These are phyloP conservation scores for Eumaeus atala DNA, from an alignment of 1,140 invertebrate species.

Conservation along the genomic window DNA sequence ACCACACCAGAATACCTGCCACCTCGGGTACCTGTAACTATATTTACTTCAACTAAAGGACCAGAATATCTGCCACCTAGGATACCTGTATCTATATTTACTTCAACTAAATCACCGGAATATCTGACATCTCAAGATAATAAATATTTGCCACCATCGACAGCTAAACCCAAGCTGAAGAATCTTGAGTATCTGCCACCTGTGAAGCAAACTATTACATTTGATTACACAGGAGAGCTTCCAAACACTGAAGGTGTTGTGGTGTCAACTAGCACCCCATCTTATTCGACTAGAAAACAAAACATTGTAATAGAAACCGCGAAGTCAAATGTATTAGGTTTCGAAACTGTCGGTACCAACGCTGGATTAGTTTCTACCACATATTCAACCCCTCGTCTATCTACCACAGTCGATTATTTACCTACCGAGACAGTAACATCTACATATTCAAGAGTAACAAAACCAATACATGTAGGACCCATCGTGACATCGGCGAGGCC, in stretches of 20 bases:
- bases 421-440: conserved; percentile 27
- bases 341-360: conserved; percentile 65
- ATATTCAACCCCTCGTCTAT: conserved; percentile 44
- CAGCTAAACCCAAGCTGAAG: conserved; percentile 11
- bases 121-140: conserved; percentile 49
- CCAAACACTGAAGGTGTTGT: conserved; percentile 22
- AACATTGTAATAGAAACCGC: conserved; percentile 60
- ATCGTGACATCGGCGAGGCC: conserved; percentile 33
- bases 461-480: conserved; percentile 35
- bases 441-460: conserved; percentile 29
- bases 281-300: conserved; percentile 47
- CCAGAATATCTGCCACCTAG: conserved; percentile 11
- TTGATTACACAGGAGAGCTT: conserved; percentile 16
- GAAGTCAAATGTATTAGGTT: conserved; percentile 63
- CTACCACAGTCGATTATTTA: conserved; percentile 33
- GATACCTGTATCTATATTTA: conserved; percentile 20
- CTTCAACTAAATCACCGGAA: conserved; percentile 38
- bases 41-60: background rate
- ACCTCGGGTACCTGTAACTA: conserved; percentile 18
- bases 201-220: conserved; percentile 7
- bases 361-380: conserved; percentile 56
- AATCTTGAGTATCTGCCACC: conserved; percentile 15
- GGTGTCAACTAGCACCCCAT: conserved; percentile 22
- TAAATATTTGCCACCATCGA: conserved; percentile 27
- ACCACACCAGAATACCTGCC: conserved; percentile 27